phyloP scores from a whole-genome alignment of 2,888 invertebrate species.

The Zygogramma bicolorata region DNA sequence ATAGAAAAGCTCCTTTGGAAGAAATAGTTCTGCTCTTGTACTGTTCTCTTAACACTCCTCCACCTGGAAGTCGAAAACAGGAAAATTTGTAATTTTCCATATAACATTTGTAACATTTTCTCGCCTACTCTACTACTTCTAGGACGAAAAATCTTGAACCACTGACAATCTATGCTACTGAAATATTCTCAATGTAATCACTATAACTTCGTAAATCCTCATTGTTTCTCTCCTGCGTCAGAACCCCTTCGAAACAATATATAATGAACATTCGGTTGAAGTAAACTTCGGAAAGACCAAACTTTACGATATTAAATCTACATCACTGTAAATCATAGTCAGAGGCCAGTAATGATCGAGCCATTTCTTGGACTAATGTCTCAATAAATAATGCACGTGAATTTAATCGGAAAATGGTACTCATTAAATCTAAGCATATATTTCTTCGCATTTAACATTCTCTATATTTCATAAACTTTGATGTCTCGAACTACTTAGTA shows the following conservation, averaged over 20 bases:
- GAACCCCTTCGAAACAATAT: constrained; percentile 48
- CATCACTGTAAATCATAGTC: constrained; percentile 53
- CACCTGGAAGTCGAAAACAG: too few species aligned
- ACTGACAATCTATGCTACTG: too few species aligned
- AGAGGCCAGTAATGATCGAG: constrained; percentile 47
- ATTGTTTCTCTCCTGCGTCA: constrained; percentile 32
- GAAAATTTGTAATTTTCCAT: too few species aligned
- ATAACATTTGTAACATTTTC: too few species aligned
- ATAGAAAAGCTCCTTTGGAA: too few species aligned
- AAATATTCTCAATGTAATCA: too few species aligned
- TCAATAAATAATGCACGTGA: constrained; percentile 56
- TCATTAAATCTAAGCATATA: constrained; percentile 57
- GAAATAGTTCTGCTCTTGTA: too few species aligned
- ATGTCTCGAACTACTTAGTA: constrained; percentile 42
- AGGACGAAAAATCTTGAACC: too few species aligned
- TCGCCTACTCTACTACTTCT: too few species aligned
- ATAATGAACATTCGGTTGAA: constrained; percentile 45
- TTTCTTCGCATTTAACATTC: constrained; percentile 40
- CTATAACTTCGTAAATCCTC: background rate
- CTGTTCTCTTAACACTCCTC: too few species aligned
- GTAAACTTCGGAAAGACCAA: constrained; percentile 49
- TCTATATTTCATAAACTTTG: constrained; percentile 44
- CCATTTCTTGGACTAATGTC: constrained; percentile 53
- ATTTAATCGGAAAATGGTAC: constrained; percentile 55
- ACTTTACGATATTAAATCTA: constrained; percentile 55